Base-by-base conservation (phyloP, 2,113 vertebrate genomes). In the Odobenus rosmarus region DNA sequence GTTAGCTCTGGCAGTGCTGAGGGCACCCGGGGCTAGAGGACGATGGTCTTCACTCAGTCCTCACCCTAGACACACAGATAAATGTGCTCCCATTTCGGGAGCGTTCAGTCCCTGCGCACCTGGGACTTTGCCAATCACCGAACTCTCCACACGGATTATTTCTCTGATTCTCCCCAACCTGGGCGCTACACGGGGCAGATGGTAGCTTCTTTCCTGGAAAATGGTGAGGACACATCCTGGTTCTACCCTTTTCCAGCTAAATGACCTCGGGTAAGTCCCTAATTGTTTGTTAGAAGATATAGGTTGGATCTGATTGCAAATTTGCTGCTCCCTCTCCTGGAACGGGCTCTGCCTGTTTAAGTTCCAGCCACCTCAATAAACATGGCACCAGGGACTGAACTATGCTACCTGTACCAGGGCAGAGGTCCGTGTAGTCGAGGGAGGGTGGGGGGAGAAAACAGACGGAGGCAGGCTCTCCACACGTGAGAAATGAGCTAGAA, bases 261-360 rank as follows among this genome's bases (percentile, higher is more conserved):
- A 28, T 1, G 26, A 13, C 90, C 33, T 26, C 16, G 83, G 36
- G 21, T 4, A 9, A 0, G 1, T 13, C 61, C 21, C 21, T 0
- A 0, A 1, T 64, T 13, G 5, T 21, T 31, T 31, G 53, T 11
- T 24, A 3, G 51, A 14, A 26, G 21, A 31, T 0, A 0, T 0
- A 4, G 1, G 19, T 12, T 1, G 36, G 10, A 13, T 31, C 36
- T 5, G 19, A 28, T 26, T 62, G n/a, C 10, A 2, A 2, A 49
- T 4, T 5, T 7, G 0, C 36, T n/a, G 23, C n/a, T 18, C 61
- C 19, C n/a, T n/a, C 26, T 11, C 83, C 23, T 3, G n/a, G 4
- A 36, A 5, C 3, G 0, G 33, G 6, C 26, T 88, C 33, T 2
- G 46, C 14, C 33, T 71, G 31, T 53, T 46, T 24, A 64, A 26